Conservation (phyloP, 2,113 vertebrate genomes). For the human (Homo sapiens) region DNA sequence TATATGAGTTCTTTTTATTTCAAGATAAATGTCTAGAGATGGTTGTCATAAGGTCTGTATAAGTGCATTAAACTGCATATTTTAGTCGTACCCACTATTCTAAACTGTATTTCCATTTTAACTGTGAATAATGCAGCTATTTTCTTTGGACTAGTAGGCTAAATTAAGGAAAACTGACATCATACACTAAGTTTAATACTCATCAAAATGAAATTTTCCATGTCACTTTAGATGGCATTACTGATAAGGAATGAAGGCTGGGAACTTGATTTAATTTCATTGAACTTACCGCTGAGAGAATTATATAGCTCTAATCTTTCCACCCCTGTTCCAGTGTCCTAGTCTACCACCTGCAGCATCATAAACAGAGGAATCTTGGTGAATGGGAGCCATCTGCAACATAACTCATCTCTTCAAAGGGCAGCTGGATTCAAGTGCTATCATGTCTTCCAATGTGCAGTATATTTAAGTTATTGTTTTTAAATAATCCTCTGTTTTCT, state of each 20-base stretch:
- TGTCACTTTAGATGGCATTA: slow-evolving; percentile 79
- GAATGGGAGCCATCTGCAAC: slow-evolving; percentile 84
- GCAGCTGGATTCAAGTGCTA: slow-evolving; percentile 78
- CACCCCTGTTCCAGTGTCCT: slow-evolving; percentile 75
- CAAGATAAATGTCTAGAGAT: neutral
- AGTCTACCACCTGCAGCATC: slow-evolving; percentile 80
- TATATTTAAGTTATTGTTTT: slow-evolving; percentile 81
- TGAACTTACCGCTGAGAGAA: slow-evolving; percentile 65
- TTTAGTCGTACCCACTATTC: neutral
- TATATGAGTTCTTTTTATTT: neutral
- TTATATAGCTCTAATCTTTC: slow-evolving; percentile 79
- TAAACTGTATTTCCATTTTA: neutral
- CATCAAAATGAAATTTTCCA: slow-evolving; percentile 18
- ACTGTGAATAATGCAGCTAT: neutral
- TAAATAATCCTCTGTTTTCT: slow-evolving; percentile 81
- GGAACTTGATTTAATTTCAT: slow-evolving; percentile 72
- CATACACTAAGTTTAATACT: neutral
- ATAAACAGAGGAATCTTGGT: slow-evolving; percentile 79
- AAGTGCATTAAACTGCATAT: neutral
- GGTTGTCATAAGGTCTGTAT: neutral
- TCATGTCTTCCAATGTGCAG: slow-evolving; percentile 79
- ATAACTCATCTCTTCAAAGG: slow-evolving; percentile 83
- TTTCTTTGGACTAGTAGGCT: slow-evolving; percentile 1
- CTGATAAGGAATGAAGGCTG: slow-evolving; percentile 73
- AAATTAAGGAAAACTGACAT: slow-evolving; percentile 47